Percentiles rank a stretch among this genome's conserved stretches.
Conservation (phyloP, 2,113 vertebrate species). For the Procapra przewalskii region DNA sequence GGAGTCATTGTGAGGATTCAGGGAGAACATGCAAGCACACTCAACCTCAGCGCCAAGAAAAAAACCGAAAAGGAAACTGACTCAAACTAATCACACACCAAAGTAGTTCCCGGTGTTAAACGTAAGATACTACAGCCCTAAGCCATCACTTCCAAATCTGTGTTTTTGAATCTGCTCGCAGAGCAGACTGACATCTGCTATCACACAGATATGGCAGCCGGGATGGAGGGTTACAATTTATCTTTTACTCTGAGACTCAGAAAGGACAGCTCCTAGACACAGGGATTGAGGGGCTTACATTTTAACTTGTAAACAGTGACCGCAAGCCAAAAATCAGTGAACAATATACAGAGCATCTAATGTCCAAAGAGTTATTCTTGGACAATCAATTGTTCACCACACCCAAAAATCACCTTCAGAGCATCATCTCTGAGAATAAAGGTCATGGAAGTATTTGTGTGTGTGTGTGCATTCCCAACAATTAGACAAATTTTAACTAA, state of each 20-base stretch:
- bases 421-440: background rate
- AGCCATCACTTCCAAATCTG: constrained; percentile 10
- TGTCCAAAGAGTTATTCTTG: background rate
- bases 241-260: background rate
- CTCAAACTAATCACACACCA: constrained; percentile 1
- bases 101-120: constrained; percentile 28
- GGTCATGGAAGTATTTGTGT: background rate
- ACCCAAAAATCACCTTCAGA: background rate
- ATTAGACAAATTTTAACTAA: background rate
- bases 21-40: background rate
- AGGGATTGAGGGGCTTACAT: background rate
- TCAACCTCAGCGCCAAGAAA: background rate
- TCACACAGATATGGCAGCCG: background rate
- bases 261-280: background rate
- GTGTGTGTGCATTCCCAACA: background rate
- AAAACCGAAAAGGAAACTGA: background rate
- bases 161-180: background rate
- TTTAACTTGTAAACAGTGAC: background rate
- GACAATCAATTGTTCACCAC: background rate
- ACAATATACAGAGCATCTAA: background rate
- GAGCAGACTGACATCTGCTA: background rate
- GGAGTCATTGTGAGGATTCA: background rate
- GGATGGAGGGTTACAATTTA: background rate
- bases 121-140: background rate
- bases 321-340: constrained; percentile 19